A percentile compares a stretch with the other conserved stretches of the same genome.
These are phyloP conservation scores for Psephotus haematonotus DNA, from an alignment of 2,113 vertebrate species.

Conservation along the genomic window DNA sequence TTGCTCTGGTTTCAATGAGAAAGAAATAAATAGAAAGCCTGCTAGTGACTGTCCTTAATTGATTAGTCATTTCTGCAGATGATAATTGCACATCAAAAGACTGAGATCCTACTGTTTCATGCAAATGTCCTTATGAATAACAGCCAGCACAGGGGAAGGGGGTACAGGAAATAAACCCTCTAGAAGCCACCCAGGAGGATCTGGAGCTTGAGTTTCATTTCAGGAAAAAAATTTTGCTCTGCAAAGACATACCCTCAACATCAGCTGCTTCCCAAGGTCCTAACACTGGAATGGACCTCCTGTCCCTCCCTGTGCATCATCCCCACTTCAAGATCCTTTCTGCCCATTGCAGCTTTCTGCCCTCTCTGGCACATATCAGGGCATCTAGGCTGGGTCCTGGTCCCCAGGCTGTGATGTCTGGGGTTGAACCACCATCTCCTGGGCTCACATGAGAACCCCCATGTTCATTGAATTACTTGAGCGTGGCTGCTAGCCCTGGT, in stretches of 20 bases:
- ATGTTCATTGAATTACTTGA: neutral
- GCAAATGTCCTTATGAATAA: constrained; percentile 3
- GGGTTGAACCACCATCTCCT: rapidly evolving
- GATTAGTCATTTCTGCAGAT: constrained; percentile 71
- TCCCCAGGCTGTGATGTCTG: neutral
- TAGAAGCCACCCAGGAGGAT: neutral
- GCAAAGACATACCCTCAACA: neutral
- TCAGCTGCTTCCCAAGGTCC: rapidly evolving
- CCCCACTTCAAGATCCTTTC: neutral
- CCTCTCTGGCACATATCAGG: rapidly evolving
- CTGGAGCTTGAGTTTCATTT: neutral
- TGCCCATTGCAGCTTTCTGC: rapidly evolving
- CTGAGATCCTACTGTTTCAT: constrained; percentile 47
- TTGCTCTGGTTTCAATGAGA: constrained; percentile 54
- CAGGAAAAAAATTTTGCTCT: neutral
- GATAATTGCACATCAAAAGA: constrained; percentile 61
- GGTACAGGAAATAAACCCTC: constrained; percentile 9
- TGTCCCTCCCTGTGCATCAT: rapidly evolving
- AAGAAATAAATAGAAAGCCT: constrained; percentile 62
- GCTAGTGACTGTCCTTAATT: constrained; percentile 62
- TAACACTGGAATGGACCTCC: neutral
- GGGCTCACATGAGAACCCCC: neutral
- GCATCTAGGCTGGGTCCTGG: neutral
- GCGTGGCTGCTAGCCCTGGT: neutral
- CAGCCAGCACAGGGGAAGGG: constrained; percentile 8